Evolutionary conservation across 1,140 invertebrate species (phyloP), one percentile per base, ranked within the genome.

Genomic region (Aradophagus sp.): DNA sequence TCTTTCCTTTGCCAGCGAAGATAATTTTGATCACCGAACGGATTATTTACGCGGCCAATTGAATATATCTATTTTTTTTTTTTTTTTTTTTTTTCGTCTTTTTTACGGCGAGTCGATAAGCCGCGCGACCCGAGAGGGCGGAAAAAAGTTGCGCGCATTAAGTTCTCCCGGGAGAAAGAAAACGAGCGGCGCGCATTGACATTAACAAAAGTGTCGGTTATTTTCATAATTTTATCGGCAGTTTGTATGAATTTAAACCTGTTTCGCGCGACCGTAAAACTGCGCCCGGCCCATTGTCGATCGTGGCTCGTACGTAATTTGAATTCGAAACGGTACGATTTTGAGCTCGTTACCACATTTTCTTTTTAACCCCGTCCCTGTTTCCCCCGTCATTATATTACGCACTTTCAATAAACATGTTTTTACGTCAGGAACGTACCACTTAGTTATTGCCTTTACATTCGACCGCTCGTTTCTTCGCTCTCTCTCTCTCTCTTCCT

Each of bases 141-240:
- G 14, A 36, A 17, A 55, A 55, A 50, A 53, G 50, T 52, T 31
- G 47, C 47, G 8, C 4, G 11, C 31, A 38, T 63, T 44, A 52
- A 35, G 31, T 47, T 39, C 26, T 11, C 7, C 15, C 6, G 15
- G 23, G 29, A 27, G 32, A 47, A 61, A 52, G 31, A 61, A 61
- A 55, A 47, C 27, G 14, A 10, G 31, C 20, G 26, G 13, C 39
- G 35, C 13, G n/a, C 48, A 55, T 69, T 61, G 55, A 69, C 48
- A 69, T 69, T 61, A 61, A 61, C 53, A 61, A 59, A 69, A 69
- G 45, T 69, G 55, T 69, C 55, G 42, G 65, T 69, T 61, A 69
- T 69, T 69, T 69, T 69, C 65, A 56, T 69, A 69, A 69, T 69
- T 69, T 61, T 69, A 69, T 61, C 52, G 65, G 50, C 42, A 61